Evolutionary conservation across 2,797 vertebrate genomes (phyloP).

Genomic region (Falco cherrug): DNA sequence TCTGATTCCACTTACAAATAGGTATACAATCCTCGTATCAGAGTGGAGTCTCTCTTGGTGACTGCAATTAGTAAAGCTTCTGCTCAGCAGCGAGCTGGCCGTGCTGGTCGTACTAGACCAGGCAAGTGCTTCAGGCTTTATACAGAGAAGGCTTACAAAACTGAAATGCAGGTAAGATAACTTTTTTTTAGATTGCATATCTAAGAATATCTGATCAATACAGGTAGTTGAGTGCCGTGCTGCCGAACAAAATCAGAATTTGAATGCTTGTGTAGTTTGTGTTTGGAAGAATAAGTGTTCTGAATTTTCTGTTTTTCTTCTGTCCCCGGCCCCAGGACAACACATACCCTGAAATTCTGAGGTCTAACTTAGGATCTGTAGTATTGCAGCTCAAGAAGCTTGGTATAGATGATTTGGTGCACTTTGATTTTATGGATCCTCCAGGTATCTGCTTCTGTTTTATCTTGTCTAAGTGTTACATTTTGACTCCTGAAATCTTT

Average conservation of each 20-base stretch:
- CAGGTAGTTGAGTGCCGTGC: background rate
- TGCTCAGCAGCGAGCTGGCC: constrained; percentile 94
- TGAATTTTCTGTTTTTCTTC: background rate
- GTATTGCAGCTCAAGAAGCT: constrained; percentile 98
- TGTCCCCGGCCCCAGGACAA: constrained; percentile 86
- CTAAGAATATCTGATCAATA: background rate
- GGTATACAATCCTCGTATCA: constrained; percentile 96
- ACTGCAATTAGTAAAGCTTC: constrained; percentile 98
- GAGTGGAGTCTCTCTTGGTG: constrained; percentile 96
- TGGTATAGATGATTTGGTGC: constrained; percentile 98
- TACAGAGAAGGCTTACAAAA: constrained; percentile 98
- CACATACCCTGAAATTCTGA: constrained; percentile 98
- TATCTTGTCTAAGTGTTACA: background rate
- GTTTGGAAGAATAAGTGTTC: background rate
- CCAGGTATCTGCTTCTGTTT: constrained; percentile 83
- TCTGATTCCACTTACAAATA: constrained; percentile 27
- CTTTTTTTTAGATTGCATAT: background rate
- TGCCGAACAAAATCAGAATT: background rate
- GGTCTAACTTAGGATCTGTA: constrained; percentile 97
- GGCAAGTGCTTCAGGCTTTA: constrained; percentile 97
- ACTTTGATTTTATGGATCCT: constrained; percentile 99
- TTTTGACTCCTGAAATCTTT: background rate
- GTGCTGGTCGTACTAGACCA: constrained; percentile 92
- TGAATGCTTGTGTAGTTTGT: background rate
- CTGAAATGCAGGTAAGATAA: constrained; percentile 92